phyloP scores from a whole-genome alignment of 2,888 invertebrate species.

The Crossocerus cetratus region DNA sequence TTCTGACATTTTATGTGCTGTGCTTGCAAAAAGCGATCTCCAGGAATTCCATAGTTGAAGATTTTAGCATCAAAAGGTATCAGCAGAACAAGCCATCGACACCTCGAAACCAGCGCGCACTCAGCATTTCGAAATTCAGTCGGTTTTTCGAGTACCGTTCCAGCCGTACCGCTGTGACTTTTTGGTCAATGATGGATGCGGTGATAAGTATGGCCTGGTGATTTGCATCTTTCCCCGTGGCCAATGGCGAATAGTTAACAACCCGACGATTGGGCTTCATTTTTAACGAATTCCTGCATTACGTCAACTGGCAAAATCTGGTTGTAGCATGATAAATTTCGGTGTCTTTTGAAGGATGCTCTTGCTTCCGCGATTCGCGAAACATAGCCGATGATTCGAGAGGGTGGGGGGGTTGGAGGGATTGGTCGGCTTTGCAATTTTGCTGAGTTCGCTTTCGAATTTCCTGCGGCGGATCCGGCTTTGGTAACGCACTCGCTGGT shows the following conservation, averaged over 20 bases:
- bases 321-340: not conserved
- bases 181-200: not conserved
- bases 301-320: not conserved
- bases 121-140: not conserved
- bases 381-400: not conserved
- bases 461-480: constrained; percentile 40
- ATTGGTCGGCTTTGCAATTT: constrained; percentile 29
- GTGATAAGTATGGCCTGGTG: not conserved
- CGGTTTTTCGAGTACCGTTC: not conserved
- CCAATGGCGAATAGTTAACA: not conserved
- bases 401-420: not conserved
- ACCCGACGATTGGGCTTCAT: not conserved
- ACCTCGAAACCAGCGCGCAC: too few species aligned
- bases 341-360: too few species aligned
- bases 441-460: constrained; percentile 45
- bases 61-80: too few species aligned
- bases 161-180: not conserved
- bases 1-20: too few species aligned
- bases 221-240: not conserved
- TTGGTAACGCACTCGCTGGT: constrained; percentile 27
- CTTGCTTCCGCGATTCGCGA: too few species aligned
- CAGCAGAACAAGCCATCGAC: too few species aligned
- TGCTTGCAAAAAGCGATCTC: too few species aligned
- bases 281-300: not conserved
- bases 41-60: too few species aligned